Evolutionary conservation across 2,797 vertebrate genomes (phyloP).

Genomic region (Emys orbicularis): DNA sequence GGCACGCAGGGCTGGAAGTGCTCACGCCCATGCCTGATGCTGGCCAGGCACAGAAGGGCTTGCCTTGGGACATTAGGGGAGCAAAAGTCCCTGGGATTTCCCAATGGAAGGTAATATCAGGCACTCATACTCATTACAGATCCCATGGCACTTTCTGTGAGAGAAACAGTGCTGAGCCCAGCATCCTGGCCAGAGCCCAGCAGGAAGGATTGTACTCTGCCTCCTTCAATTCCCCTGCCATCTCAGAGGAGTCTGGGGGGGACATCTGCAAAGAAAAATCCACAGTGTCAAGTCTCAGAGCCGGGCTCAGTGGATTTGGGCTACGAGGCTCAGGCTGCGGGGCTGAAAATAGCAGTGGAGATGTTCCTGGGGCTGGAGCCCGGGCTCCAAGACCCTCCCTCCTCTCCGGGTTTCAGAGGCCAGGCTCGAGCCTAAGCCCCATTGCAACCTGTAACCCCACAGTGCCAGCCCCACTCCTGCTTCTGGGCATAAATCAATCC

Average conservation of each 20-base stretch:
- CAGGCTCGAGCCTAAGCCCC: too few species aligned
- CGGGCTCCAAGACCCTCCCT: too few species aligned
- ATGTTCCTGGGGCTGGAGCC: too few species aligned
- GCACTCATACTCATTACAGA: background rate
- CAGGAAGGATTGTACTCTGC: background rate
- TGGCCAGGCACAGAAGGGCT: background rate
- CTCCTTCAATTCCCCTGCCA: background rate
- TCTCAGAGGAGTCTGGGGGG: background rate
- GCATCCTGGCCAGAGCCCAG: background rate
- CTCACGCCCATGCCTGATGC: background rate
- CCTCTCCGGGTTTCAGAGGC: too few species aligned
- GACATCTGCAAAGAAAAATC: too few species aligned
- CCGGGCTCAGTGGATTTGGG: too few species aligned
- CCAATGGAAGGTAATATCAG: background rate
- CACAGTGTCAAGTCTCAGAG: too few species aligned
- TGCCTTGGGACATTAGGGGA: too few species aligned
- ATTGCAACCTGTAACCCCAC: too few species aligned
- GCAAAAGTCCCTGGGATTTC: background rate
- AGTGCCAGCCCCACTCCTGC: background rate
- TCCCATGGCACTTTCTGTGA: background rate
- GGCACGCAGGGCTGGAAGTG: rapidly evolving
- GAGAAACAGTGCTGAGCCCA: background rate
- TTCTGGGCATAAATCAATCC: background rate
- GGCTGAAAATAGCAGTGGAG: too few species aligned
- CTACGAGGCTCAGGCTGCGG: too few species aligned